phyloP scores from a whole-genome alignment of 2,797 vertebrate species.

The Staurois parvus region DNA sequence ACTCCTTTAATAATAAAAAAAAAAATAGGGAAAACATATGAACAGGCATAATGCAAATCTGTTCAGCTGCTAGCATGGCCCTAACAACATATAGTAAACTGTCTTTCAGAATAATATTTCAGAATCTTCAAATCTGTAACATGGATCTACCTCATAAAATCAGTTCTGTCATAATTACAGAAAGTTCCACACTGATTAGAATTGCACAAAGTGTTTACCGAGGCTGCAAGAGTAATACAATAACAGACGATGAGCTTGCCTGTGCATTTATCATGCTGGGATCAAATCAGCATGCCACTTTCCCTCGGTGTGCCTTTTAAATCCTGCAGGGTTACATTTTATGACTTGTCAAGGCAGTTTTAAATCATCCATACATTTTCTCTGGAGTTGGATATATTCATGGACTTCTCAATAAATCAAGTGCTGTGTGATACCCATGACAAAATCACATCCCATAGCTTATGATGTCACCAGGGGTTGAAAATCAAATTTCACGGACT shows the following conservation, averaged over 20 bases:
- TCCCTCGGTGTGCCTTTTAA: constrained; percentile 53
- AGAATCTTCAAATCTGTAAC: constrained; percentile 3
- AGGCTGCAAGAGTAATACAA: constrained; percentile 22
- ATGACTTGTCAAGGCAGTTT: constrained; percentile 56
- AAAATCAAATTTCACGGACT: constrained; percentile 65
- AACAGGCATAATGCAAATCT: background rate
- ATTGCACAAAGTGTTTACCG: constrained; percentile 30
- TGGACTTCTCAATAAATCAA: constrained; percentile 57
- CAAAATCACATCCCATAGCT: constrained; percentile 58
- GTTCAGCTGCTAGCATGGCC: background rate
- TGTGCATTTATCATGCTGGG: constrained; percentile 48
- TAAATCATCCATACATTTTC: constrained; percentile 59
- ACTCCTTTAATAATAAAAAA: no score
- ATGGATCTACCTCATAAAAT: background rate
- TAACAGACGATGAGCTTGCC: constrained; percentile 21
- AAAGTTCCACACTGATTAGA: constrained; percentile 14
- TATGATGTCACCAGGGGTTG: constrained; percentile 64
- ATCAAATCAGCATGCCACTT: constrained; percentile 56
- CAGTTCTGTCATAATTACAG: constrained; percentile 10
- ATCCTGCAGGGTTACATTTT: constrained; percentile 55
- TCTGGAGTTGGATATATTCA: constrained; percentile 57
- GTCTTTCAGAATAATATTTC: background rate
- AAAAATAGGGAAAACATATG: no score
- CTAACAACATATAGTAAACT: background rate
- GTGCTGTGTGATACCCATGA: constrained; percentile 49